Conservation (phyloP, 2,113 vertebrate genomes). For the Passer domesticus region DNA sequence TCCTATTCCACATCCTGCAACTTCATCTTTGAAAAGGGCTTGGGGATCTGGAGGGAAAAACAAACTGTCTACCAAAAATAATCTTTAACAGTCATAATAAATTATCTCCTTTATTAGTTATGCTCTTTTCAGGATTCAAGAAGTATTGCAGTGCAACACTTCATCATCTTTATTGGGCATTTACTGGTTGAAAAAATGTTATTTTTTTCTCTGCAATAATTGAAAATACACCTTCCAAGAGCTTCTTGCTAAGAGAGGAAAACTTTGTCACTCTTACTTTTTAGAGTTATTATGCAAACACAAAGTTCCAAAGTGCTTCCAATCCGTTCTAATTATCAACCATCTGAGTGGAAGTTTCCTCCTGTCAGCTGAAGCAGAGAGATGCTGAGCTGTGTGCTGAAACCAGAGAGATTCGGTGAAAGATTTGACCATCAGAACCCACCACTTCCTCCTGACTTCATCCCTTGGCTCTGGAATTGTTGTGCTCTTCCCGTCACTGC, state of each 20-base stretch:
- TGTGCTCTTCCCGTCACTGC: neutral
- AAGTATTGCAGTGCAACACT: neutral
- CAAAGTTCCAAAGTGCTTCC: neutral
- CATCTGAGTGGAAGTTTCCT: neutral
- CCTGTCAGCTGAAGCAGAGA: no score
- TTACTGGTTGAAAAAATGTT: neutral
- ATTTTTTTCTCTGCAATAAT: neutral
- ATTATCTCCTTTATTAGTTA: neutral
- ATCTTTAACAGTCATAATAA: neutral
- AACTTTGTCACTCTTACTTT: neutral
- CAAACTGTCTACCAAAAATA: neutral
- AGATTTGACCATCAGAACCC: neutral
- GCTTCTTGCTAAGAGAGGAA: neutral
- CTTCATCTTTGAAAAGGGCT: neutral
- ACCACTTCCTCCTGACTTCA: neutral
- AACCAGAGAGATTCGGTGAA: neutral
- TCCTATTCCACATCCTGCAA: neutral
- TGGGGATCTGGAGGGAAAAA: neutral
- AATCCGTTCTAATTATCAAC: accelerated
- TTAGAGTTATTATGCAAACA: neutral
- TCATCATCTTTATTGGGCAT: neutral
- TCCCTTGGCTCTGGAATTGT: neutral
- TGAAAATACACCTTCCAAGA: neutral
- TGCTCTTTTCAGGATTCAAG: neutral
- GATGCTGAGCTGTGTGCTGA: neutral